Conservation (phyloP, 1,140 invertebrate genomes). For the Drosophila dunni region DNA sequence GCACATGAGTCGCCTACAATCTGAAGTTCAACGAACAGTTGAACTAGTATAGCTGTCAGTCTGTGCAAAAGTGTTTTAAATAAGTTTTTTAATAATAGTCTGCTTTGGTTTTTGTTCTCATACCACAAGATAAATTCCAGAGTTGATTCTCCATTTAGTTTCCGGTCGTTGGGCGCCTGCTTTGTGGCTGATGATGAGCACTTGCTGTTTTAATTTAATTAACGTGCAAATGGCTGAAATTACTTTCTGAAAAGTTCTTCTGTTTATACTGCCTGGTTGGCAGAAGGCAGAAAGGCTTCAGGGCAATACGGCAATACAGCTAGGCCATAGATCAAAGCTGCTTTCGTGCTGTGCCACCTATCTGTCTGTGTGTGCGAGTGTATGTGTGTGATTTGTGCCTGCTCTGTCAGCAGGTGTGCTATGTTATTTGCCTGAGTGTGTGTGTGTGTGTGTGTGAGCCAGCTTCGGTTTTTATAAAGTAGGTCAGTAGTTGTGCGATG, state of each 20-base stretch:
- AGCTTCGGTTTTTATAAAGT: constrained; percentile 65
- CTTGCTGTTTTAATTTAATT: constrained; percentile 76
- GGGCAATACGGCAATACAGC: constrained; percentile 35
- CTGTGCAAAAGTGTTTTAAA: background rate
- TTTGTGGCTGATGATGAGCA: constrained; percentile 41
- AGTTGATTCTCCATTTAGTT: constrained; percentile 28
- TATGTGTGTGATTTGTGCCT: constrained; percentile 25
- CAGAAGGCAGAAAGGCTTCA: constrained; percentile 37
- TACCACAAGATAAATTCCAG: background rate
- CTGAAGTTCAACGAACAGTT: background rate
- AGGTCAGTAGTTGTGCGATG: constrained; percentile 74
- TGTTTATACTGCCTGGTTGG: constrained; percentile 44
- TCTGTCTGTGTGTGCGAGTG: constrained; percentile 35
- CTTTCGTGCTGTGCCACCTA: constrained; percentile 56
- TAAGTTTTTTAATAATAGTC: background rate
- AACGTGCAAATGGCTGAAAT: constrained; percentile 69
- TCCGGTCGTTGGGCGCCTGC: constrained; percentile 15
- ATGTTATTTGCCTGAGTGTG: constrained; percentile 4
- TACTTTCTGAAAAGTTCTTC: constrained; percentile 58
- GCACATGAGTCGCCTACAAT: background rate
- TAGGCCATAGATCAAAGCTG: constrained; percentile 72
- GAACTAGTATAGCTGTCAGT: background rate
- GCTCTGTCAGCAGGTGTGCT: constrained; percentile 70
- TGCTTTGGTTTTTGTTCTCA: constrained; percentile 2
- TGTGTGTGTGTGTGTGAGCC: constrained; percentile 28